Evolutionary conservation across 2,888 invertebrate species (phyloP).

Genomic region (Alloplasta piceator): DNA sequence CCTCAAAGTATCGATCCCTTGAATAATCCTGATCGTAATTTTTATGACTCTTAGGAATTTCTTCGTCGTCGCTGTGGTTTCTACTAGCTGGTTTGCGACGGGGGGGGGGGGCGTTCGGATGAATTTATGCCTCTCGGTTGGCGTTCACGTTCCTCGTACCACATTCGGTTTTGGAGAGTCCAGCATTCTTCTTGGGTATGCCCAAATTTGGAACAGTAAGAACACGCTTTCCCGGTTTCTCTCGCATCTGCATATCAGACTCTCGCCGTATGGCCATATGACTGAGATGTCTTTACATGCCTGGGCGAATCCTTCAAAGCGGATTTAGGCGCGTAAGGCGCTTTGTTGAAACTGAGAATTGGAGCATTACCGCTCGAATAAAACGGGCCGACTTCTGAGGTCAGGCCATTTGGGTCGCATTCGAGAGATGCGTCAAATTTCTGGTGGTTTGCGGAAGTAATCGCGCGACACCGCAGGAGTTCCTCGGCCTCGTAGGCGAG

Average conservation of each 20-base stretch:
- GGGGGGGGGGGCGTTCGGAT: background rate
- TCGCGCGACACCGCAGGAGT: background rate
- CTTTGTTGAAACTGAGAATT: background rate
- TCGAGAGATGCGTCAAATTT: background rate
- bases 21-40: too few relatives aligned
- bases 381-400: background rate
- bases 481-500: background rate
- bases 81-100: background rate
- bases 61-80: background rate
- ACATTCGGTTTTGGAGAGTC: slow-evolving; percentile 3
- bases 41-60: background rate
- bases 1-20: too few relatives aligned
- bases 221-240: background rate
- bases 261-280: background rate
- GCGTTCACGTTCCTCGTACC: slow-evolving; percentile 1
- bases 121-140: background rate
- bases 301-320: background rate
- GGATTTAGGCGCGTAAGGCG: background rate
- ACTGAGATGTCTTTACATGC: background rate
- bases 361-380: too few relatives aligned
- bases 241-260: background rate
- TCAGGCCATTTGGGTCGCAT: too few relatives aligned
- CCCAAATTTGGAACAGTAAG: background rate
- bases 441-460: background rate
- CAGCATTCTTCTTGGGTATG: background rate